Conservation (phyloP, 2,888 invertebrate species). For the Operophtera brumata region DNA sequence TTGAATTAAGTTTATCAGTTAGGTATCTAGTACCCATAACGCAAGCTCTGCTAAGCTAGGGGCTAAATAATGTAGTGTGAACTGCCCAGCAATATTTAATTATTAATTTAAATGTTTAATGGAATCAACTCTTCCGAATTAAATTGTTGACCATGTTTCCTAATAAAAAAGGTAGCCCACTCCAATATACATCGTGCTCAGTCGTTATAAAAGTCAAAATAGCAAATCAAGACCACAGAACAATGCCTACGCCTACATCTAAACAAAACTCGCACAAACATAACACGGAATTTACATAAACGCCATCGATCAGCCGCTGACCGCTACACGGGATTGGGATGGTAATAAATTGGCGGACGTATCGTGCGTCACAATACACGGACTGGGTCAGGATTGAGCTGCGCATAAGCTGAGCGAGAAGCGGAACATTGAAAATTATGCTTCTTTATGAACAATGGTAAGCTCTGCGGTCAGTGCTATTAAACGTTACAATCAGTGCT, state of each 20-base stretch:
- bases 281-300: constrained; percentile 23
- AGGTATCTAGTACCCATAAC: too few species aligned
- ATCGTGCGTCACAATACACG: constrained; percentile 25
- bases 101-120: background rate
- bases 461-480: too few species aligned
- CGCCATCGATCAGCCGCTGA: constrained; percentile 36
- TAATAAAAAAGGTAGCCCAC: background rate
- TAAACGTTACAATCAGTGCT: too few species aligned
- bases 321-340: constrained; percentile 35
- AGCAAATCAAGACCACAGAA: background rate
- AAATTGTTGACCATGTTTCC: background rate
- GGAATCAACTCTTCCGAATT: background rate
- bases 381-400: background rate
- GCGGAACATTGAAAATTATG: too few species aligned
- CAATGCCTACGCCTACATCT: constrained; percentile 8
- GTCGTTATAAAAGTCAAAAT: background rate
- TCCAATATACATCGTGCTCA: background rate
- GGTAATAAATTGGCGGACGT: constrained; percentile 24
- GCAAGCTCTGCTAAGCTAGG: too few species aligned
- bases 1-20: too few species aligned
- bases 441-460: too few species aligned
- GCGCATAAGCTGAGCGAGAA: background rate
- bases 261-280: constrained; percentile 21
- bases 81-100: too few species aligned
- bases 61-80: too few species aligned